phyloP scores from a whole-genome alignment of 2,113 vertebrate species.

The Meriones unguiculatus region DNA sequence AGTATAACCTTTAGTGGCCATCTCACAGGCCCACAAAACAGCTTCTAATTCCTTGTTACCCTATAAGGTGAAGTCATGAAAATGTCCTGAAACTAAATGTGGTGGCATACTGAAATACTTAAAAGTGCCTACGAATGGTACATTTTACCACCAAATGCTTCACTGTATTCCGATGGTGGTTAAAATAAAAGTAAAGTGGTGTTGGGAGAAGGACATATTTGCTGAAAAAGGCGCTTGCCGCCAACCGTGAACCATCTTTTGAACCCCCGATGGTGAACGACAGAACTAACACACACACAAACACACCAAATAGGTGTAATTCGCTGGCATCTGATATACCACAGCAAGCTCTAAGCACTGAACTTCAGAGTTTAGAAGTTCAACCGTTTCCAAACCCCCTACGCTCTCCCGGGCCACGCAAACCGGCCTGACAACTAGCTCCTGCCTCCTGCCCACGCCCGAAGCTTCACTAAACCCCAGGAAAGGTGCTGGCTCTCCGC shows the following conservation, averaged over 20 bases:
- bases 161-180: background rate
- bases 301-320: too few relatives aligned
- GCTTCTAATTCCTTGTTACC: background rate
- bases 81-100: background rate
- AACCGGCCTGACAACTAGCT: background rate
- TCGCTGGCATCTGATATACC: background rate
- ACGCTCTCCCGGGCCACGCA: too few relatives aligned
- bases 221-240: background rate
- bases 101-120: background rate
- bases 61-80: background rate
- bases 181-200: background rate
- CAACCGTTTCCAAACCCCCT: background rate
- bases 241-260: background rate
- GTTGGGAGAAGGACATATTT: background rate
- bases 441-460: background rate
- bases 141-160: background rate
- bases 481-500: fast-evolving
- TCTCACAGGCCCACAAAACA: background rate
- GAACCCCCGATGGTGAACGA: background rate
- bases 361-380: background rate
- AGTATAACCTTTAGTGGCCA: background rate
- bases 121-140: background rate
- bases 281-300: too few relatives aligned
- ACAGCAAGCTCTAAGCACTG: background rate
- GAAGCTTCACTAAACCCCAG: background rate